Evolutionary conservation across 2,113 vertebrate genomes (phyloP).

Genomic region (Irena cyanogastra): DNA sequence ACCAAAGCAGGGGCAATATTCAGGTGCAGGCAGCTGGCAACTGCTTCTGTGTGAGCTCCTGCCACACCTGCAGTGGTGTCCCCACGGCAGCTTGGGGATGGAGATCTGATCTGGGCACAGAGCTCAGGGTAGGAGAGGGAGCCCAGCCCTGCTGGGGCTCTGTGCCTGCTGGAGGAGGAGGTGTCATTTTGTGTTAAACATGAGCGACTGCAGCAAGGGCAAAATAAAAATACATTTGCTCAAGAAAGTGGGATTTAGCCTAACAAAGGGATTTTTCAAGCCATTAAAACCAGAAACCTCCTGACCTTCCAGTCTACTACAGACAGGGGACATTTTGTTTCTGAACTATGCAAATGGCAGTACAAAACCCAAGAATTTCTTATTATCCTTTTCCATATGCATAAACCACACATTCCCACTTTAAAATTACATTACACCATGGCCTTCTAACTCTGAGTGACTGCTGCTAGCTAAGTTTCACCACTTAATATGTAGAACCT

Average conservation of each 20-base stretch:
- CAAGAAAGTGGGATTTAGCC: constrained; percentile 4
- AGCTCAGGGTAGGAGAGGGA: accelerated
- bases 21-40: not conserved
- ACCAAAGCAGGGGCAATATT: not conserved
- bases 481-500: constrained; percentile 13
- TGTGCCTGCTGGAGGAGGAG: not conserved
- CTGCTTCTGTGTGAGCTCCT: not conserved
- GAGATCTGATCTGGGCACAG: not conserved
- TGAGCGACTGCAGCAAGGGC: not conserved
- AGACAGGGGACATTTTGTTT: not conserved
- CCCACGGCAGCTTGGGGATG: accelerated
- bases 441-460: constrained; percentile 40
- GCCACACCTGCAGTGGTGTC: not conserved
- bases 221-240: constrained; percentile 19
- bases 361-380: constrained; percentile 18
- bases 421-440: constrained; percentile 17
- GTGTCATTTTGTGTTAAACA: not conserved
- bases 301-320: constrained; percentile 13
- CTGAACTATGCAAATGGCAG: constrained; percentile 47
- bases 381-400: constrained; percentile 49
- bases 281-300: constrained; percentile 28
- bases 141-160: not conserved
- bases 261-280: constrained; percentile 16
- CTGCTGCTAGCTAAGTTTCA: constrained; percentile 23
- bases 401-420: constrained; percentile 9